These are phyloP conservation scores for Xiphorhynchus elegans DNA, from an alignment of 2,113 vertebrate species.

Conservation along the genomic window DNA sequence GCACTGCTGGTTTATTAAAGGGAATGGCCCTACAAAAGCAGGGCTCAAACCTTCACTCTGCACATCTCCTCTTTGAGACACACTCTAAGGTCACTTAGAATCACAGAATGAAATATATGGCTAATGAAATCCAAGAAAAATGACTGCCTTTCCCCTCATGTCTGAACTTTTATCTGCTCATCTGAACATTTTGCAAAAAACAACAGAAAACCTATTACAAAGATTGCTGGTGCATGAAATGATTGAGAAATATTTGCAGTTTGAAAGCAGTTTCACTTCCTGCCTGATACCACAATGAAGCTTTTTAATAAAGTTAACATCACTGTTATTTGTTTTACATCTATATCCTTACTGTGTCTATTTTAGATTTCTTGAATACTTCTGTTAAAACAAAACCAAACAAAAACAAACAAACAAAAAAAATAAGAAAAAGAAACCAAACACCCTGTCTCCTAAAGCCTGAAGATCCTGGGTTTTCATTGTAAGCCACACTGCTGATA, in stretches of 20 bases:
- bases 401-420: no score
- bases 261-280: slow-evolving; percentile 80
- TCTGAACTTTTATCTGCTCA: slow-evolving; percentile 54
- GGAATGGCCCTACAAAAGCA: not conserved
- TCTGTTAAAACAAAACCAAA: not conserved
- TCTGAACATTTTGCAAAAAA: slow-evolving; percentile 61
- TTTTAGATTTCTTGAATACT: slow-evolving; percentile 36
- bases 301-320: slow-evolving; percentile 75
- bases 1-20: not conserved
- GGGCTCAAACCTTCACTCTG: slow-evolving; percentile 4
- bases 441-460: not conserved
- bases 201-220: slow-evolving; percentile 68
- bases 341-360: slow-evolving; percentile 7
- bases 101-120: not conserved
- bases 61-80: not conserved
- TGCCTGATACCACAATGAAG: slow-evolving; percentile 77
- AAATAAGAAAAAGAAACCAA: no score
- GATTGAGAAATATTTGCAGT: slow-evolving; percentile 81
- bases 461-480: not conserved
- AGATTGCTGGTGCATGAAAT: slow-evolving; percentile 71
- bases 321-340: slow-evolving; percentile 31
- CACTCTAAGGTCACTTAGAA: not conserved
- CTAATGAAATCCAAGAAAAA: slow-evolving; percentile 43
- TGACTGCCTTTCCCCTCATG: not conserved
- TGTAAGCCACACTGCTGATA: not conserved